phyloP scores from a whole-genome alignment of 2,113 vertebrate species.

The Tychaedon coryphoeus region DNA sequence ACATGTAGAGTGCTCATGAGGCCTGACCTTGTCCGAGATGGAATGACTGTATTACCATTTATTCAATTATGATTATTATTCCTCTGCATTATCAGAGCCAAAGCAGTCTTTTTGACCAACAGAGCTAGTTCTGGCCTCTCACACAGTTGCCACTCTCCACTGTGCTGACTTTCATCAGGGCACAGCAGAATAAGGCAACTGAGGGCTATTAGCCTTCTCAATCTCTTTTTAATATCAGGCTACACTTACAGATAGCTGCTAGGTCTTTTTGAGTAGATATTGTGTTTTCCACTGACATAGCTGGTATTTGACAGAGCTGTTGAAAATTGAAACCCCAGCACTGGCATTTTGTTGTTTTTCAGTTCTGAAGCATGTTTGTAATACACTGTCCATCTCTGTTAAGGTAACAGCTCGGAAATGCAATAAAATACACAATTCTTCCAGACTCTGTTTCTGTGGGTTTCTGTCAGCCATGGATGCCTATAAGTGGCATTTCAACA shows the following conservation, averaged over 20 bases:
- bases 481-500: neutral
- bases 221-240: constrained; percentile 23
- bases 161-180: neutral
- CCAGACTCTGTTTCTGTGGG: neutral
- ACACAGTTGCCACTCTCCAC: neutral
- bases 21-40: neutral
- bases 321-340: neutral
- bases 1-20: neutral
- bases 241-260: neutral
- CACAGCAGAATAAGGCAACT: neutral
- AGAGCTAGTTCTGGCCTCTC: neutral
- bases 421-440: neutral
- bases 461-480: neutral
- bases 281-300: neutral
- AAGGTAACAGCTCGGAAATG: neutral
- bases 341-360: neutral
- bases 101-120: neutral
- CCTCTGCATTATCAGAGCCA: neutral
- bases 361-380: neutral
- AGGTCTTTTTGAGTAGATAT: neutral
- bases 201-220: constrained; percentile 15
- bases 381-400: neutral
- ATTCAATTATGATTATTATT: neutral
- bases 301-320: neutral
- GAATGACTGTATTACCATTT: fast-evolving